Evolutionary conservation across 2,113 vertebrate species (phyloP).

Genomic region (Amblyopsis rosae): DNA sequence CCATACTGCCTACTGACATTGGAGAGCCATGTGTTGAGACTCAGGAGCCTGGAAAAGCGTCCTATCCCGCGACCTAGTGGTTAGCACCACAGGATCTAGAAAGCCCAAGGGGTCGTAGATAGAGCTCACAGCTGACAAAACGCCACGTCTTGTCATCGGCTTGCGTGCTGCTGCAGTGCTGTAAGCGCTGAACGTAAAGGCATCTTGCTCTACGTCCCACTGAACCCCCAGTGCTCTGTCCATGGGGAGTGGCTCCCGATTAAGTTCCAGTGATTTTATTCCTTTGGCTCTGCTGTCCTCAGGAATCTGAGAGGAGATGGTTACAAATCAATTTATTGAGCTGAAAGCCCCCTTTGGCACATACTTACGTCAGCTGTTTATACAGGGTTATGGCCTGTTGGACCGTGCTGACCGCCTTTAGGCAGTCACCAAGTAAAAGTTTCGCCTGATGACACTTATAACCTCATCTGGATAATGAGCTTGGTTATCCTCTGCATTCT

Average conservation of each 20-base stretch:
- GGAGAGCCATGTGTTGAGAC: too few species aligned
- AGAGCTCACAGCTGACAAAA: not conserved
- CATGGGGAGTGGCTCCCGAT: not conserved
- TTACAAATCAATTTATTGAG: not conserved
- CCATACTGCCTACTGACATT: too few species aligned
- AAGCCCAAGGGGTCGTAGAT: not conserved
- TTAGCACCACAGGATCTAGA: not conserved
- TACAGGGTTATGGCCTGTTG: not conserved
- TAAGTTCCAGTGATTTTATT: not conserved
- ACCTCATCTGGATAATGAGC: not conserved
- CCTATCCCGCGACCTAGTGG: too few species aligned
- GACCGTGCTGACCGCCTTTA: not conserved
- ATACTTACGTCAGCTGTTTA: not conserved
- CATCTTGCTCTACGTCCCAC: constrained; percentile 10
- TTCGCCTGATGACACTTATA: not conserved
- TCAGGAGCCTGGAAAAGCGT: too few species aligned
- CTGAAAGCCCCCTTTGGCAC: not conserved
- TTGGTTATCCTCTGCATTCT: not conserved
- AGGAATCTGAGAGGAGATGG: not conserved
- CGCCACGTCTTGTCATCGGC: not conserved
- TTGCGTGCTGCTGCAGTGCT: not conserved
- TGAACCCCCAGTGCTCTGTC: constrained; percentile 6
- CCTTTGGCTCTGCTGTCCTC: not conserved
- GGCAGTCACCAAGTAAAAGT: not conserved
- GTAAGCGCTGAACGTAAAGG: not conserved